phyloP scores from a whole-genome alignment of 2,888 invertebrate species.

The Cheiracanthium punctorium region DNA sequence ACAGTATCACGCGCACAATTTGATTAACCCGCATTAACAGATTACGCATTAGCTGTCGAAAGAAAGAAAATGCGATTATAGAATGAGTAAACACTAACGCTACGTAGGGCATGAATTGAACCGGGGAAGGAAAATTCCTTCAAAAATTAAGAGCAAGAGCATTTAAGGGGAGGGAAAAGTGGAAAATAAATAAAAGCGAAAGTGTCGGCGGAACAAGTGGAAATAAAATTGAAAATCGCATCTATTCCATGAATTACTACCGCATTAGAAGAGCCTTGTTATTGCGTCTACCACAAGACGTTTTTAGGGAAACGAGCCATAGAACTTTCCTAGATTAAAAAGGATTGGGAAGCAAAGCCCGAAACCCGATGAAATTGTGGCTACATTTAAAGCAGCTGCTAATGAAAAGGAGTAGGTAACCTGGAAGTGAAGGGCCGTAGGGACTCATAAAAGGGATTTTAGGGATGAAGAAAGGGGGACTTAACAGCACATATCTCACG shows the following conservation, averaged over 20 bases:
- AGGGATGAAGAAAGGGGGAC: conserved; percentile 1
- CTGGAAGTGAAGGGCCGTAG: conserved; percentile 5
- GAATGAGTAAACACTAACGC: background rate
- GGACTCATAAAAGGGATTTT: conserved; percentile 47
- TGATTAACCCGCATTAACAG: no score
- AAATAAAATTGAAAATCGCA: conserved; percentile 23
- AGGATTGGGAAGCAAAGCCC: conserved; percentile 30
- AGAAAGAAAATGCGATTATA: background rate
- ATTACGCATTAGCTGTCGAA: background rate
- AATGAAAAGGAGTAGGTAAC: conserved; percentile 57
- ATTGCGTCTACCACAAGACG: conserved; percentile 25
- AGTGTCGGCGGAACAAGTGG: conserved; percentile 18
- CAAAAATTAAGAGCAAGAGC: conserved; percentile 44
- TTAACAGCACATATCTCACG: conserved; percentile 32
- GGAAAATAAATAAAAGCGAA: conserved; percentile 51
- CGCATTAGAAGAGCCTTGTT: conserved; percentile 46
- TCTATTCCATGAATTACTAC: conserved; percentile 53
- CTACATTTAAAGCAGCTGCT: conserved; percentile 53
- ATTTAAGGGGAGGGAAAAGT: conserved; percentile 43
- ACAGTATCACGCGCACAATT: no score
- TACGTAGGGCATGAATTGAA: conserved; percentile 28
- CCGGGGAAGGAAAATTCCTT: conserved; percentile 19
- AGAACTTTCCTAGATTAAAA: conserved; percentile 50
- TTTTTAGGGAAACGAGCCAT: conserved; percentile 44
- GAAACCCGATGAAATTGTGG: conserved; percentile 49